Evolutionary conservation across 2,888 invertebrate species (phyloP), one percentile per base, ranked within the genome.

Genomic region (Drosophila paucipuncta): DNA sequence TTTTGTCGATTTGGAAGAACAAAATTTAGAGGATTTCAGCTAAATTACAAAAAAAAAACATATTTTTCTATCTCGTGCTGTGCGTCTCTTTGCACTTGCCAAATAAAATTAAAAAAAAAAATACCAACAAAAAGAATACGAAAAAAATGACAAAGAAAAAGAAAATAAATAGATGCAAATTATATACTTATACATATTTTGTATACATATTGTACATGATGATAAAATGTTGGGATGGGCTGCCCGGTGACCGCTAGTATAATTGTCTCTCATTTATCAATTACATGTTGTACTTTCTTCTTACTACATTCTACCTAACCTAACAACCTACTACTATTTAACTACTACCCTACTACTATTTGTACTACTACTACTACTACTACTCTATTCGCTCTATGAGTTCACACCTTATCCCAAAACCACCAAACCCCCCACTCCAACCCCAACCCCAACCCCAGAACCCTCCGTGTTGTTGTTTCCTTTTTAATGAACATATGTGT

Each of bases 161-260:
- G 58, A 60, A 62, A 71, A 78, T 50, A 74, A 82, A 80, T 80
- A 78, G 83, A 87, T 89, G 78, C 83, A 82, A 83, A 78, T 76
- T 78, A 82, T 84, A 80, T 75, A 78, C 65, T 73, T 76, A 79
- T 76, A 91, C 85, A 85, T 85, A 89, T 84, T 77, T 85, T 82
- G 77, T 91, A 82, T 78, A 89, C 73, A 83, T 85, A 82, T 91
- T 87, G 87, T 87, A 87, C 85, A 87, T 89, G 89, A 91, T 90
- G 89, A 92, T 87, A 88, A 92, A 91, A 92, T 93, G 93, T 93
- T 93, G 93, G 93, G 93, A 93, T 93, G 93, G 93, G 93, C 93
- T 93, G 93, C 93, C 93, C 93, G 93, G 92, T 93, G 92, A 93
- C 92, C 93, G 92, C 93, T 93, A 92, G 92, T 92, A 92, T 92